Evolutionary conservation across 2,113 vertebrate species (phyloP).

Genomic region (Entelurus aequoreus): DNA sequence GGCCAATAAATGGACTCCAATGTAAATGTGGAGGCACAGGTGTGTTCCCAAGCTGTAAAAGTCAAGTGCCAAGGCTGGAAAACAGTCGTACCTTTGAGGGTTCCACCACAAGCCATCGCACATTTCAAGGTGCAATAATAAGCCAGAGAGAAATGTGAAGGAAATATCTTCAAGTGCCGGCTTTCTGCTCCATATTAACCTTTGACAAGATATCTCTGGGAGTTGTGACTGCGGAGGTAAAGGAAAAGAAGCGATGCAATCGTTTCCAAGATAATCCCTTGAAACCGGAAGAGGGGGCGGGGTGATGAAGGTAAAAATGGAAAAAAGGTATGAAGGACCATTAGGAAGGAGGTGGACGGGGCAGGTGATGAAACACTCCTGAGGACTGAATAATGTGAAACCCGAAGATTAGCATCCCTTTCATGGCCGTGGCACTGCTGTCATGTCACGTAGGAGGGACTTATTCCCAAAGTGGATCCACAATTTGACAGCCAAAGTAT

Average conservation of each 20-base stretch:
- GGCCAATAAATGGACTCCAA: background rate
- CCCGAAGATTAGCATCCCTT: slow-evolving; percentile 58
- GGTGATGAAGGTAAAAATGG: slow-evolving; percentile 3
- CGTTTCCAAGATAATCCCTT: slow-evolving; percentile 36
- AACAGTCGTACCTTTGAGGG: background rate
- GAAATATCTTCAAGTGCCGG: slow-evolving; percentile 18
- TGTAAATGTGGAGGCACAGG: background rate
- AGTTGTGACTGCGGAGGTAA: slow-evolving; percentile 12
- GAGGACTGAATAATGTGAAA: slow-evolving; percentile 54
- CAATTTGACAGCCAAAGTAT: slow-evolving; percentile 55
- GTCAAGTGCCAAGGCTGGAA: background rate
- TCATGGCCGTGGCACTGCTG: slow-evolving; percentile 39
- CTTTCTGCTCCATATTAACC: slow-evolving; percentile 14
- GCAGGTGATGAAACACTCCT: slow-evolving; percentile 41
- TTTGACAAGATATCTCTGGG: slow-evolving; percentile 35
- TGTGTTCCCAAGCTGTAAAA: background rate
- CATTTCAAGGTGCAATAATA: background rate
- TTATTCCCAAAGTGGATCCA: slow-evolving; percentile 56
- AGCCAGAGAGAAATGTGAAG: slow-evolving; percentile 1
- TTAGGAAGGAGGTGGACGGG: slow-evolving; percentile 18
- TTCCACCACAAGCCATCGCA: background rate
- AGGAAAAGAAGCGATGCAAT: slow-evolving; percentile 28
- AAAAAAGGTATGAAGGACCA: slow-evolving; percentile 18
- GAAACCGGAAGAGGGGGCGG: slow-evolving; percentile 19
- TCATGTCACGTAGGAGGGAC: slow-evolving; percentile 37